A percentile compares a stretch with the other conserved stretches of the same genome.
phyloP scores from a whole-genome alignment of 2,888 invertebrate species.

The Adelognathus sp. region DNA sequence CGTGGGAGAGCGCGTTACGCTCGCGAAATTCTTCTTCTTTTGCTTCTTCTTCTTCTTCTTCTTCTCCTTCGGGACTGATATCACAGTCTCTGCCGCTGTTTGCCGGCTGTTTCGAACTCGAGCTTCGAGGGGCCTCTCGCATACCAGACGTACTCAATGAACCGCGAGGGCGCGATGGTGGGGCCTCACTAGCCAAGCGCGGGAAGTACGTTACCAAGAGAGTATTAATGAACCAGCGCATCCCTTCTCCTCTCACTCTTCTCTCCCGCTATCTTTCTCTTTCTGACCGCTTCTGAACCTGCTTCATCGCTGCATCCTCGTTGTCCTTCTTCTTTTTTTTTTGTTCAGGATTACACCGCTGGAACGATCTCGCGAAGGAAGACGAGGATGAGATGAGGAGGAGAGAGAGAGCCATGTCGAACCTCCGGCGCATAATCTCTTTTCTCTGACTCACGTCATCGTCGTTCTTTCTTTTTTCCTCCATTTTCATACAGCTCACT shows the following conservation, averaged over 20 bases:
- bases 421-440: constrained; percentile 16
- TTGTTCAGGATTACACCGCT: constrained; percentile 46
- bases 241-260: constrained; percentile 19
- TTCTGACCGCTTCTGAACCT: background rate
- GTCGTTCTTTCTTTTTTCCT: constrained; percentile 7
- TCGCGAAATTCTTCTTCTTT: constrained; percentile 62
- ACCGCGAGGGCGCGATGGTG: constrained; percentile 59
- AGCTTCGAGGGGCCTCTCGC: constrained; percentile 66
- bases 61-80: constrained; percentile 19
- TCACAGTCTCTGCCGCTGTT: constrained; percentile 18
- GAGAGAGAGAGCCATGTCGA: constrained; percentile 11
- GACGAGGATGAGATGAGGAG: background rate
- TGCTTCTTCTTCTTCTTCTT: constrained; percentile 22
- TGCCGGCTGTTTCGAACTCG: constrained; percentile 32
- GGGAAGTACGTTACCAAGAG: constrained; percentile 51
- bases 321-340: constrained; percentile 34
- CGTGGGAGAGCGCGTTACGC: constrained; percentile 37
- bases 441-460: constrained; percentile 27
- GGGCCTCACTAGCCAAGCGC: constrained; percentile 27
- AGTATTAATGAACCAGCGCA: constrained; percentile 68
- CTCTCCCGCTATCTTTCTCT: background rate
- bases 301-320: background rate
- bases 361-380: background rate
- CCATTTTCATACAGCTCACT: constrained; percentile 21
- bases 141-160: constrained; percentile 78